Evolutionary conservation across 2,113 vertebrate genomes (phyloP).

Genomic region (Aegotheles bennettii): DNA sequence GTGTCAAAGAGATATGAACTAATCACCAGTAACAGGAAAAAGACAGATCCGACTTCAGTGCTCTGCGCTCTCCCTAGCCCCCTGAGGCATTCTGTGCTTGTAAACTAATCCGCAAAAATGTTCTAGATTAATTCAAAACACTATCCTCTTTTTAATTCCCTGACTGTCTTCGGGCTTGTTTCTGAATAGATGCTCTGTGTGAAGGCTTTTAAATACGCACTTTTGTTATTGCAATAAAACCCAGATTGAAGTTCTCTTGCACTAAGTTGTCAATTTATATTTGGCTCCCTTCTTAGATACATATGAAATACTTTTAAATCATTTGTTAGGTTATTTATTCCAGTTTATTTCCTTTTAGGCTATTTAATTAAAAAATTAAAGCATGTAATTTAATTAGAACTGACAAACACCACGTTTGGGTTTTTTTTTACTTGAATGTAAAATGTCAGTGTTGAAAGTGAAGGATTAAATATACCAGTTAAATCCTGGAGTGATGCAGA

Average conservation of each 20-base stretch:
- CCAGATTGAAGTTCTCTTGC: conserved; percentile 46
- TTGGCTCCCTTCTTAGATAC: conserved; percentile 33
- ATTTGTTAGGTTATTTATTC: conserved; percentile 7
- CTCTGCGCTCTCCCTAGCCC: conserved; percentile 9
- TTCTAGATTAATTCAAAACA: conserved; percentile 69
- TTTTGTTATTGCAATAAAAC: conserved; percentile 66
- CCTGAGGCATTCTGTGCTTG: conserved; percentile 58
- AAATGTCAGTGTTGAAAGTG: neutral
- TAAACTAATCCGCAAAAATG: conserved; percentile 68
- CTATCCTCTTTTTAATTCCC: conserved; percentile 65
- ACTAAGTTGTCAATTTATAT: conserved; percentile 41
- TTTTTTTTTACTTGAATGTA: neutral
- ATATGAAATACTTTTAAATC: conserved; percentile 31
- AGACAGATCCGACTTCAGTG: conserved; percentile 61
- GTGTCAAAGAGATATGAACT: conserved; percentile 71
- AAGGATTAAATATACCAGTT: neutral
- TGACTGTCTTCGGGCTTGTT: conserved; percentile 55
- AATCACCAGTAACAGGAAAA: conserved; percentile 66
- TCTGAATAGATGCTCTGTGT: conserved; percentile 65
- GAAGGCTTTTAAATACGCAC: conserved; percentile 50
- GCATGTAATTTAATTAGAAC: conserved; percentile 32
- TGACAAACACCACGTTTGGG: neutral
- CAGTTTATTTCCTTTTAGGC: conserved; percentile 14
- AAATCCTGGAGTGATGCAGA: neutral
- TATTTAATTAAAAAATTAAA: conserved; percentile 26